Evolutionary conservation across 2,113 vertebrate species (phyloP).

Genomic region (Brachionichthys hirsutus): DNA sequence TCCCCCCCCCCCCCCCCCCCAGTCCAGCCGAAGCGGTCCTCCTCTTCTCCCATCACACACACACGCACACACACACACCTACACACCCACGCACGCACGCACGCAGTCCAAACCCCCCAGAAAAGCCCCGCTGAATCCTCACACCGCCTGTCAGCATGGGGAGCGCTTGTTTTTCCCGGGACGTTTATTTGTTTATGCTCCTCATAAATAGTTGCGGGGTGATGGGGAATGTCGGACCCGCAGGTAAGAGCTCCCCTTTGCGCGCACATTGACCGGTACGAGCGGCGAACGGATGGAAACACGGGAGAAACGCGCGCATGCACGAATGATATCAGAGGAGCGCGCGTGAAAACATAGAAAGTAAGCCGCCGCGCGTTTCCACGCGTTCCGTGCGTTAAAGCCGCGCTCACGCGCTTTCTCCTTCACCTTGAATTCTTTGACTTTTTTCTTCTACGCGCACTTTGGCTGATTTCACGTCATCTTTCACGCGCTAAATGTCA

Average conservation of each 20-base stretch:
- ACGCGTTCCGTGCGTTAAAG: too few relatives aligned
- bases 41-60: too few relatives aligned
- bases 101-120: slow-evolving; percentile 48
- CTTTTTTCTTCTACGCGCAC: too few relatives aligned
- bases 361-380: too few relatives aligned
- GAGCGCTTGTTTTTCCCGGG: slow-evolving; percentile 79
- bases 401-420: too few relatives aligned
- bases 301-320: background rate
- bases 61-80: slow-evolving; percentile 65
- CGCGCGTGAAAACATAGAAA: too few relatives aligned
- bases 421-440: too few relatives aligned
- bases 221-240: slow-evolving; percentile 79
- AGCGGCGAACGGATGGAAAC: background rate
- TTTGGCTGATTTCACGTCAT: too few relatives aligned
- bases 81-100: slow-evolving; percentile 64
- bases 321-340: too few relatives aligned
- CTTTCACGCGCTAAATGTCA: too few relatives aligned
- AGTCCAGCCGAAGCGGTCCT: too few relatives aligned
- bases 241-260: slow-evolving; percentile 80
- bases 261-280: slow-evolving; percentile 21
- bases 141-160: slow-evolving; percentile 81
- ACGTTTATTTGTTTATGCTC: slow-evolving; percentile 82
- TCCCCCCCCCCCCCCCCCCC: too few relatives aligned
- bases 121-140: slow-evolving; percentile 68
- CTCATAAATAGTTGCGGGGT: slow-evolving; percentile 79